A percentile compares a stretch with the other conserved stretches of the same genome.
phyloP scores from a whole-genome alignment of 2,113 vertebrate species.

The Petroica traversi region DNA sequence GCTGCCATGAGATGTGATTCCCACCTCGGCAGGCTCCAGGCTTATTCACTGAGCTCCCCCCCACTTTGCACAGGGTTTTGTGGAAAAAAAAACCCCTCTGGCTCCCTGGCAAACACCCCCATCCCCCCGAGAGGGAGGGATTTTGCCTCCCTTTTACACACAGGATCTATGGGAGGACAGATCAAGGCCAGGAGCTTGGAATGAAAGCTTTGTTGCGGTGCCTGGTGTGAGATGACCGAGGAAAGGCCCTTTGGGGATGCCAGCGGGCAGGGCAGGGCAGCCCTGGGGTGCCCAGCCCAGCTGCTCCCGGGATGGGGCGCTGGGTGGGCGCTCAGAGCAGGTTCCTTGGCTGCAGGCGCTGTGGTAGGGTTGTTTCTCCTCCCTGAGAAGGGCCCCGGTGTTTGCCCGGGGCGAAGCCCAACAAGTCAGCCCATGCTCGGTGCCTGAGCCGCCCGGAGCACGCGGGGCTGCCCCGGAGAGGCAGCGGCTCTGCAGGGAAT shows the following conservation, averaged over 20 bases:
- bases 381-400: background rate
- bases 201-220: background rate
- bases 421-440: background rate
- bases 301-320: background rate
- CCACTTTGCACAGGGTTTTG: background rate
- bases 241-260: background rate
- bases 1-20: background rate
- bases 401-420: background rate
- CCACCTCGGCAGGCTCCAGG: background rate
- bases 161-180: background rate
- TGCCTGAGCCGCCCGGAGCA: background rate
- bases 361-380: background rate
- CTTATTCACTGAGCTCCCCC: background rate
- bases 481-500: background rate
- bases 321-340: background rate
- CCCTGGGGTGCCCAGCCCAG: background rate
- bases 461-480: background rate
- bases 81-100: background rate
- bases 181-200: background rate
- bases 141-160: background rate
- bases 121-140: background rate
- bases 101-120: background rate
- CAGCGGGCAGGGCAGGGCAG: background rate
- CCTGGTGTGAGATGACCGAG: background rate
- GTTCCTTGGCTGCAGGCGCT: background rate